These are phyloP conservation scores for Melieria picta DNA, from an alignment of 2,888 invertebrate genomes.

Conservation along the genomic window DNA sequence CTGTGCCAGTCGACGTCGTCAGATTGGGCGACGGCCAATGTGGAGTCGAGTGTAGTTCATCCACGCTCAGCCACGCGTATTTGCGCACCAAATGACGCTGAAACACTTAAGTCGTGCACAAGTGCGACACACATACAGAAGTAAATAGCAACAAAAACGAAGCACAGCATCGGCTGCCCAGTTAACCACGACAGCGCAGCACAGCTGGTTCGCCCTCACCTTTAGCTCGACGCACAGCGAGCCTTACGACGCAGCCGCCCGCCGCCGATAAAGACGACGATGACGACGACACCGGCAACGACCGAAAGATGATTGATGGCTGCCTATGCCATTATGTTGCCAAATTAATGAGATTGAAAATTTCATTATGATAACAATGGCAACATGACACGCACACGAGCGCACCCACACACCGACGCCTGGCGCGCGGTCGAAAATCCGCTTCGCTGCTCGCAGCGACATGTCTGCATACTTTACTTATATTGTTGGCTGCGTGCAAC, in stretches of 20 bases:
- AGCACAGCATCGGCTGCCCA: too few species aligned
- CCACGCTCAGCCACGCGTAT: constrained; percentile 1
- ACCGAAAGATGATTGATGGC: constrained; percentile 36
- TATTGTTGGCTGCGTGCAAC: not conserved
- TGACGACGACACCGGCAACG: not conserved
- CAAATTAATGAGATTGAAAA: constrained; percentile 39
- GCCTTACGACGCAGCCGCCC: too few species aligned
- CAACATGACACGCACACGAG: constrained; percentile 14
- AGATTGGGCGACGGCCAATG: too few species aligned
- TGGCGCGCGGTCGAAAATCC: too few species aligned
- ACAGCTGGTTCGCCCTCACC: too few species aligned
- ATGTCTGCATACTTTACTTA: not conserved
- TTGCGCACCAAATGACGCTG: constrained; percentile 32
- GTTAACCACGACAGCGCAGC: too few species aligned
- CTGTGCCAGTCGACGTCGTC: too few species aligned
- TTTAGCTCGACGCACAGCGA: too few species aligned
- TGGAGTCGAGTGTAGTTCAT: not conserved
- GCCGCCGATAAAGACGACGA: too few species aligned
- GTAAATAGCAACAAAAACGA: not conserved
- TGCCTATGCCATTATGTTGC: constrained; percentile 24
- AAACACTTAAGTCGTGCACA: constrained; percentile 13
- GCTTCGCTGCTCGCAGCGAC: not conserved
- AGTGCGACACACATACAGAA: not conserved
- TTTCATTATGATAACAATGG: constrained; percentile 31
- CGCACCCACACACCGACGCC: not conserved